phyloP scores from a whole-genome alignment of 2,888 invertebrate species.

The Adelognathus sp. region DNA sequence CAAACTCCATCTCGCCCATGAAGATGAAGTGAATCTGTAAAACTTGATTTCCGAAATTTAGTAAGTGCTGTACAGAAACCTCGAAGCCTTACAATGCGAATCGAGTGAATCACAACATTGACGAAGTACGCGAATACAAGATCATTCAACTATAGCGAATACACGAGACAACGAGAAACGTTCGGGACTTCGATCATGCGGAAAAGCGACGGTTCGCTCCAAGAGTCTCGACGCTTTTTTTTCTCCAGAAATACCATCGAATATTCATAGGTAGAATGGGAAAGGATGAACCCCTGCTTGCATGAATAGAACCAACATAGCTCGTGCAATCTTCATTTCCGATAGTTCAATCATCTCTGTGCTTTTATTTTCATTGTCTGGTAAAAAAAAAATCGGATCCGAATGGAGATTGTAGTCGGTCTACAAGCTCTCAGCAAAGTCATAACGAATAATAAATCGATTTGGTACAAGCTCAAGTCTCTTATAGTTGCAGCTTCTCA shows the following conservation, averaged over 20 bases:
- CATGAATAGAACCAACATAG: background rate
- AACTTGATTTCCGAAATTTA: too few species aligned
- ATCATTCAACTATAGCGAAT: background rate
- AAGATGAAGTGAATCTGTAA: too few species aligned
- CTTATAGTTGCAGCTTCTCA: background rate
- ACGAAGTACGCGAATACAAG: slow-evolving; percentile 1
- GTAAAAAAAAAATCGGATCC: slow-evolving; percentile 64
- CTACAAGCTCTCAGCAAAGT: background rate
- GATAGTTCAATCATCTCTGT: slow-evolving; percentile 9
- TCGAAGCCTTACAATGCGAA: too few species aligned
- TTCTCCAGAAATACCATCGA: slow-evolving; percentile 44
- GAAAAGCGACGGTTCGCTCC: slow-evolving; percentile 48
- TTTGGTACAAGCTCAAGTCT: background rate
- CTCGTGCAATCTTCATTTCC: slow-evolving; percentile 32
- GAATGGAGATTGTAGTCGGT: background rate
- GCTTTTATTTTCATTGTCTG: background rate
- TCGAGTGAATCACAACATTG: too few species aligned
- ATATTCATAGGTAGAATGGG: slow-evolving; percentile 55
- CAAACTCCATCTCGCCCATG: too few species aligned
- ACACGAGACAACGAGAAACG: slow-evolving; percentile 23
- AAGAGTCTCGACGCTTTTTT: slow-evolving; percentile 45
- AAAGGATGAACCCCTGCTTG: slow-evolving; percentile 23
- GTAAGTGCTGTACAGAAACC: too few species aligned
- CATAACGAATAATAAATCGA: background rate
- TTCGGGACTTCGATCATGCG: slow-evolving; percentile 33